Conservation (phyloP, 2,888 invertebrate species). For the Bugula neritina region DNA sequence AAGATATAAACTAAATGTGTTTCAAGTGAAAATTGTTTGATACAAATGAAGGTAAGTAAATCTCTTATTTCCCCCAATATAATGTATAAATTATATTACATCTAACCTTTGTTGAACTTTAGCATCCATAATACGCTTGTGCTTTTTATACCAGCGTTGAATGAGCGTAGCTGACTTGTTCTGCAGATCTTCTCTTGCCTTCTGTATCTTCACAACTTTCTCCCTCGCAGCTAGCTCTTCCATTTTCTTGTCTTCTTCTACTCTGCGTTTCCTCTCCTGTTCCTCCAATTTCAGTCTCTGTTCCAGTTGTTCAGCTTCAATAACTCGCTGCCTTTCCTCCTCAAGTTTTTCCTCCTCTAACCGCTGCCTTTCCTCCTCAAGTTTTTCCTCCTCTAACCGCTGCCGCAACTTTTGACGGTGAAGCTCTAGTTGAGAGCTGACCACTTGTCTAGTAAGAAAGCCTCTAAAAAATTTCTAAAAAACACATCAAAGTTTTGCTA, state of each 20-base stretch:
- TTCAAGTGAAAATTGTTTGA: no score
- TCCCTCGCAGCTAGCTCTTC: background rate
- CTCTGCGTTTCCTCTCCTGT: background rate
- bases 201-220: background rate
- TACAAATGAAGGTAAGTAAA: no score
- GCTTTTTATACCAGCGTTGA: slow-evolving; percentile 5
- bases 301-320: background rate
- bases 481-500: no score
- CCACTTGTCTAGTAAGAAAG: background rate
- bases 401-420: background rate
- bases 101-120: background rate
- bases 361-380: slow-evolving; percentile 2
- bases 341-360: slow-evolving; percentile 9
- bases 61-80: no score
- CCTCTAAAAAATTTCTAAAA: background rate
- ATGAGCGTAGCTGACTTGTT: background rate
- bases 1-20: no score
- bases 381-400: background rate
- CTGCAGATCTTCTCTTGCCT: background rate
- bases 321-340: background rate
- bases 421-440: background rate
- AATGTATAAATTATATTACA: no score
- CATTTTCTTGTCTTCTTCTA: background rate
- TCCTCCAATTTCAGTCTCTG: slow-evolving; percentile 4
- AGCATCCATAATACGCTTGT: slow-evolving; percentile 8